Evolutionary conservation across 2,113 vertebrate genomes (phyloP).

Genomic region (Panthera leo): DNA sequence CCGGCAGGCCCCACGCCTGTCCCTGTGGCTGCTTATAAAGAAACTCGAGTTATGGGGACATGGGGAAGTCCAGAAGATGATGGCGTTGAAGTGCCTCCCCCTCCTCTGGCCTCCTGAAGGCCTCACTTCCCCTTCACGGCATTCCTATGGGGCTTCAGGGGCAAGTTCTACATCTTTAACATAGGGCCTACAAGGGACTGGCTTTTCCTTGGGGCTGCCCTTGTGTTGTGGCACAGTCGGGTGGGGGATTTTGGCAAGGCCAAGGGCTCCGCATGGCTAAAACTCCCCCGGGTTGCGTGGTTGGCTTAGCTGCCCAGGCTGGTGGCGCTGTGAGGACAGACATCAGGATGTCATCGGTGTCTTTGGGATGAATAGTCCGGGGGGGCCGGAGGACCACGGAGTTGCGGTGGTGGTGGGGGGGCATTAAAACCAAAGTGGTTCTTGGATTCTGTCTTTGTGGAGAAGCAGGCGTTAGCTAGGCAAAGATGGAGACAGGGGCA

Average conservation of each 20-base stretch:
- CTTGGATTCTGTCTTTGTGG: neutral
- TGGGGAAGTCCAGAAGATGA: slow-evolving; percentile 48
- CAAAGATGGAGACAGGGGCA: neutral
- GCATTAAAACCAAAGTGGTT: neutral
- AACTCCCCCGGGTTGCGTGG: neutral
- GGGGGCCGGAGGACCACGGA: neutral
- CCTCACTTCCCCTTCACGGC: slow-evolving; percentile 33
- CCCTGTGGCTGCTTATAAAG: neutral
- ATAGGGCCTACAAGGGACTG: neutral
- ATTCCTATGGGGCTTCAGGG: neutral
- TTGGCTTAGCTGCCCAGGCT: neutral
- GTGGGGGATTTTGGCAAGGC: neutral
- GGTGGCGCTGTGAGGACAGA: neutral
- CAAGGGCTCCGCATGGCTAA: neutral
- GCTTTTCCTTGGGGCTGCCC: slow-evolving; percentile 67
- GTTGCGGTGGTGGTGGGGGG: too few species aligned
- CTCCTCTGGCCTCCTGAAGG: neutral
- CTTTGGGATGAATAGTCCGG: neutral
- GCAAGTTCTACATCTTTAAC: slow-evolving; percentile 41
- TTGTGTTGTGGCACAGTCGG: neutral
- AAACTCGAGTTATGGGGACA: neutral
- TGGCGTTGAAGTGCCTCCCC: neutral
- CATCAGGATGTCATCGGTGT: neutral
- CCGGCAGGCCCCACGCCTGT: neutral
- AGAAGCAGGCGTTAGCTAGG: neutral